Evolutionary conservation across 2,797 vertebrate genomes (phyloP).

Genomic region (Oreochromis grahami): DNA sequence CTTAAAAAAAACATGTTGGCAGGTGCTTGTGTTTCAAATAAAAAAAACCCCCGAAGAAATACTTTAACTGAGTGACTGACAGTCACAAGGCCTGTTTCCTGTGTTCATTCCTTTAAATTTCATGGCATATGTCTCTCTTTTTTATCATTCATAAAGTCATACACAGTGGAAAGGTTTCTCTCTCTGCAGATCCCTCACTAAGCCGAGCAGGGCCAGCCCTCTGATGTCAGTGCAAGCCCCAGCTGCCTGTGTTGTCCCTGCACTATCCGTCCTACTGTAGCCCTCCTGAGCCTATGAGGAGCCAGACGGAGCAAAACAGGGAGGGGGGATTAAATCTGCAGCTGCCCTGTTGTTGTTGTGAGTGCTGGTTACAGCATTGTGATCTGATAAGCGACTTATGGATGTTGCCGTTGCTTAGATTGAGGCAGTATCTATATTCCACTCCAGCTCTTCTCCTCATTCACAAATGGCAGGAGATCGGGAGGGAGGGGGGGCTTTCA

Average conservation of each 20-base stretch:
- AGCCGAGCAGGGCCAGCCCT: constrained; percentile 39
- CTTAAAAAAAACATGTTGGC: neutral
- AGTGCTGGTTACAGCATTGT: constrained; percentile 55
- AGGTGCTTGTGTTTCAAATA: neutral
- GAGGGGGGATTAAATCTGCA: constrained; percentile 58
- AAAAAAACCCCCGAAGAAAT: neutral
- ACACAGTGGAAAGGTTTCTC: constrained; percentile 35
- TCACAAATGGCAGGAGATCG: constrained; percentile 34
- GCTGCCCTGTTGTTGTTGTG: constrained; percentile 60
- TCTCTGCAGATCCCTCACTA: constrained; percentile 38
- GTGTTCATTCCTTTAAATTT: constrained; percentile 8
- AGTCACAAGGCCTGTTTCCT: constrained; percentile 3
- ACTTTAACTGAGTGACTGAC: neutral
- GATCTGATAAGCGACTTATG: constrained; percentile 68
- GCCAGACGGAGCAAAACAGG: constrained; percentile 41
- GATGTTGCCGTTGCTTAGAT: constrained; percentile 52
- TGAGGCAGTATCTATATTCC: constrained; percentile 40
- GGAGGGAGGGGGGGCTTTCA: constrained; percentile 1
- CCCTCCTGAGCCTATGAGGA: constrained; percentile 47
- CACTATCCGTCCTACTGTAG: constrained; percentile 39
- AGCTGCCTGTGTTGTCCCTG: constrained; percentile 49
- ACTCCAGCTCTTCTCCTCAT: constrained; percentile 2
- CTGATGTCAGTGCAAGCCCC: constrained; percentile 62
- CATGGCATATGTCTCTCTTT: neutral
- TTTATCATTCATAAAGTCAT: constrained; percentile 54